Evolutionary conservation across 2,113 vertebrate species (phyloP), one percentile per base, ranked within the genome.

Genomic region (Triplophysa dalaica): DNA sequence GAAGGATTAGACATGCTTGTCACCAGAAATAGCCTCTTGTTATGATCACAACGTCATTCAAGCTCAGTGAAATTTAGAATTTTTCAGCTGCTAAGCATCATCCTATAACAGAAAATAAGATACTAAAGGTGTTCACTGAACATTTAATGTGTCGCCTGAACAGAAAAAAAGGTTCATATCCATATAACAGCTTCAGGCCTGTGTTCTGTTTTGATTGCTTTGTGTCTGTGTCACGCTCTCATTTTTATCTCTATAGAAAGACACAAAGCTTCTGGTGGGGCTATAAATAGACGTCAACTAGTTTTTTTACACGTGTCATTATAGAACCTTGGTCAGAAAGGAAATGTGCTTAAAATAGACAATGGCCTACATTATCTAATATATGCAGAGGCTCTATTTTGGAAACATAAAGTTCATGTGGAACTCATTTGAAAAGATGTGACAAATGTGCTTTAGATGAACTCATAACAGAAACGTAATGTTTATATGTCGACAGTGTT

Each of bases 1-100:
- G 85, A 92, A 92, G 91, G 89, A 90, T 92, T 87, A 89, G 87
- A 84, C 84, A 60, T 83, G 68, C 81, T 86, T 87, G 80, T 87
- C 87, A 88, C 11, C 26, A 48, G 87, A 85, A 89, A 88, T 86
- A 87, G 85, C 83, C 84, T 83, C 87, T 89, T 91, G 85, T 70
- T 77, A 84, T 81, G 76, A 81, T 88, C 86, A 85, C 85, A 9
- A 19, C 29, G 62, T 41, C 21, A 17, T 43, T 62, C 66, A 21
- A 2, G 45, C n/a, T 78, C 70, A 66, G 65, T 54, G 43, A 58
- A 74, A 67, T 67, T 52, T 22, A 12, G 54, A 70, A 54, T 64
- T 65, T 41, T 68, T 68, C 64, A 56, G 52, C 72, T 54, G 38
- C 13, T 76, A 17, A 11, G 21, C 8, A 63, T 70, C 22, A 62